Base-by-base conservation (phyloP, 2,888 invertebrate genomes). In the Hipparchia sbordonii region DNA sequence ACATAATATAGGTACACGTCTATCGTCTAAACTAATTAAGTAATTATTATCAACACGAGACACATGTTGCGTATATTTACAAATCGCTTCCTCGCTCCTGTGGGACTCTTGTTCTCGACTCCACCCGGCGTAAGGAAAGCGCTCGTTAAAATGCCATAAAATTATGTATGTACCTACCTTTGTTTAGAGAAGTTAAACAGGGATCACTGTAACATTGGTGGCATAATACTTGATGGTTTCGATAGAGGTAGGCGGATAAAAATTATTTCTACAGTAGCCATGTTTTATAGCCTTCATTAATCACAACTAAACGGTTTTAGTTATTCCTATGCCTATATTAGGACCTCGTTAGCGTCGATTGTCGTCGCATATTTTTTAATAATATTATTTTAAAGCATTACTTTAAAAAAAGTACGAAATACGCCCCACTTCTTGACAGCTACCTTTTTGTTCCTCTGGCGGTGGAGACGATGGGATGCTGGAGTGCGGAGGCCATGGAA, bases 91-190 rank as follows among this genome's bases (percentile, higher is more conserved):
- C 81, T 79, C 78, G 65, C 67, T 75, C 78, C 79, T 76, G 70
- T 70, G 79, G 77, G 78, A 79, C 73, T 59, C 59, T 65, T 65
- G 72, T 61, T 73, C 61, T 62, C 13, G 39, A 68, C 72, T 59
- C 66, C 72, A 65, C 70, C 67, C 61, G 65, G 70, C 70, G 70
- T 62, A 76, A 56, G 71, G 74, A 68, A 59, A 68, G 59, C 46
- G 68, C 46, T 77, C 81, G 80, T 83, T 81, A 82, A 82, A 81
- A 79, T 70, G 72, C 71, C 76, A 77, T 82, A 78, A 82, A 82
- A 77, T 76, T 78, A 75, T 72, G 67, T 78, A 75, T 72, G 67
- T 60, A 23, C 23, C 23, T 23, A 23, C 23, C 23, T 23, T 23
- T 23, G 67, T 67, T 13, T 70, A 65, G 48, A 70, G 71, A 23